These are phyloP conservation scores for Macrobrachium nipponense DNA, from an alignment of 1,140 invertebrate species.

Conservation along the genomic window DNA sequence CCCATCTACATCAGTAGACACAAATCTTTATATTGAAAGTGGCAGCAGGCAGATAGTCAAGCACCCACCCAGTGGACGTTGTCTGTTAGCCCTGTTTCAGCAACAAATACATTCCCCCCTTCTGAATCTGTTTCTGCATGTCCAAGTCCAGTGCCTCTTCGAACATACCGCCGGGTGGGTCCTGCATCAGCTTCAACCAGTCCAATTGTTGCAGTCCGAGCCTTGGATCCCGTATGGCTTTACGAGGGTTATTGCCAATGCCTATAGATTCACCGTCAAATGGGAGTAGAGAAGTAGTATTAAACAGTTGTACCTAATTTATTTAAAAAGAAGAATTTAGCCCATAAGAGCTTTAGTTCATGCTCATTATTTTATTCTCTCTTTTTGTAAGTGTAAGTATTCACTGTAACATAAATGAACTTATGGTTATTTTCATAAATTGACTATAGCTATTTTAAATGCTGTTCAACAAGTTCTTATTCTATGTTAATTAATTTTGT, in stretches of 20 bases:
- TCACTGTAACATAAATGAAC: too few species aligned
- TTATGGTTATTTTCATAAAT: too few species aligned
- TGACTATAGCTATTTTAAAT: too few species aligned
- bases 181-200: constrained; percentile 45
- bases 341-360: too few species aligned
- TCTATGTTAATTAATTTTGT: too few species aligned
- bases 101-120: neutral
- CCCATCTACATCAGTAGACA: constrained; percentile 47
- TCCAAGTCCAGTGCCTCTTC: constrained; percentile 47
- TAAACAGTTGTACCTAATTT: neutral
- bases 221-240: neutral
- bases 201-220: constrained; percentile 35
- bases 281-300: neutral
- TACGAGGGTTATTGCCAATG: neutral
- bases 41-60: constrained; percentile 44
- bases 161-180: constrained; percentile 22
- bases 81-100: neutral
- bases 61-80: constrained; percentile 4
- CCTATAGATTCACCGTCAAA: neutral
- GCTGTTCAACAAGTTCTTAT: too few species aligned
- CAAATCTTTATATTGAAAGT: constrained; percentile 53
- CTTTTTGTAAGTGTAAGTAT: too few species aligned
- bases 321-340: too few species aligned
- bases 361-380: too few species aligned
- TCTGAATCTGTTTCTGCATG: constrained; percentile 43